These are phyloP conservation scores for Oscheius sp. DNA, from an alignment of 2,888 invertebrate species.

Conservation along the genomic window DNA sequence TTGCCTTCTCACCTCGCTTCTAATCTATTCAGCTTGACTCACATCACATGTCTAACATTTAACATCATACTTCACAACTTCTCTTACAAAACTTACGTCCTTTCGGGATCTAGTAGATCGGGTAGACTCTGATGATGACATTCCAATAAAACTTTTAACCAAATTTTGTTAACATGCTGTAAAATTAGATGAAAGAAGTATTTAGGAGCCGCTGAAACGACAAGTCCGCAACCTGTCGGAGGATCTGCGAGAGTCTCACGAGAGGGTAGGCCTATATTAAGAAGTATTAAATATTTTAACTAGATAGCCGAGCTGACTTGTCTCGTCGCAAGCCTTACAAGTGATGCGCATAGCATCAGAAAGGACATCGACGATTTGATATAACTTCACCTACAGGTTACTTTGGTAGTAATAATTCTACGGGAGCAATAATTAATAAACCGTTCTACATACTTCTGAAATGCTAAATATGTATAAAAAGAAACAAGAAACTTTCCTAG, in stretches of 20 bases:
- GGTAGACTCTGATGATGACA: not conserved
- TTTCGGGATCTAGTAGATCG: not conserved
- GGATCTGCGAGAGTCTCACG: constrained; percentile 50
- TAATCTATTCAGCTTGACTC: constrained; percentile 17
- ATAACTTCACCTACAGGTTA: constrained; percentile 20
- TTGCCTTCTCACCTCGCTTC: constrained; percentile 30
- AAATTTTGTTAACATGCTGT: not conserved
- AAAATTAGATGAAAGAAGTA: not conserved
- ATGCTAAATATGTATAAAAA: not conserved
- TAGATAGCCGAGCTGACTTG: constrained; percentile 49
- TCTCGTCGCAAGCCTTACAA: constrained; percentile 49
- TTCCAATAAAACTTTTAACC: not conserved
- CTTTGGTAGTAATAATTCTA: not conserved
- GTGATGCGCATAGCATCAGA: constrained; percentile 49
- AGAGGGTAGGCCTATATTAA: constrained; percentile 32
- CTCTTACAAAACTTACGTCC: not conserved
- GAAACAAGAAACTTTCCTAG: not conserved
- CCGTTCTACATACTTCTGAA: not conserved
- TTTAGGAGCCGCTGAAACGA: constrained; percentile 53
- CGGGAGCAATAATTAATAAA: not conserved
- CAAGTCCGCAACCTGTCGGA: constrained; percentile 48
- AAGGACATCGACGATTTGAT: constrained; percentile 57
- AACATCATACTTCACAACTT: not conserved
- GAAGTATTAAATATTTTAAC: not conserved
- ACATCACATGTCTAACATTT: constrained; percentile 15